Evolutionary conservation across 1,140 invertebrate species (phyloP), one percentile per base, ranked within the genome.

Genomic region (Coenobita brevimanus): DNA sequence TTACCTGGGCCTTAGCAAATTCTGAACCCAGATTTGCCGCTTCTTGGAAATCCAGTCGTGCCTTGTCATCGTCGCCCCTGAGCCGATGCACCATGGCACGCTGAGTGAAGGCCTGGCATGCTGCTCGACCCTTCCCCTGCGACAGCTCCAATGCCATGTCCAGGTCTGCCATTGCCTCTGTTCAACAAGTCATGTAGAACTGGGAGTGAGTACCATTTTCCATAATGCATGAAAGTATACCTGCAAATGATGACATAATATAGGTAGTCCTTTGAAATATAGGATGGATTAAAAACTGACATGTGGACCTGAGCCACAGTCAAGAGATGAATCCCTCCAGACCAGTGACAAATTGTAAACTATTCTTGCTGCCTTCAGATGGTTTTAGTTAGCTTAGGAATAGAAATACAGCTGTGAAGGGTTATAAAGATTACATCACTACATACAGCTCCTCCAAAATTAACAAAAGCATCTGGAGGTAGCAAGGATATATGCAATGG

Each of bases 51-150:
- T 97, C 96, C n/a, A 91, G 89, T 82, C 93, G 94, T 0, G 96
- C 96, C n/a, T 93, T 92, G n/a, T 95, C 94, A 10, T 94, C 93
- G 10, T 93, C 91, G 0, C 94, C 94, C 38, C 94, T 92, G 90
- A 95, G 94, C 46, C 95, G 93, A 80, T 95, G 93, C 43, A 97
- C 93, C 75, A 97, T 92, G 0, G 95, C 97, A 82, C 96, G 93
- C 92, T 98, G 97, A 90, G 96, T 97, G n/a, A 95, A 94, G 0
- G 97, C 96, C 90, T 96, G 95, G 38, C 95, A 94, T 2, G 95
- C 95, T 0, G 94, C 94, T 89, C 94, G 94, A 21, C 95, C 94
- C 90, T 93, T 92, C 1, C 94, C 94, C n/a, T 93, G 92, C 76
- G 95, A 95, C 24, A 97, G 91, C 38, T 95, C 92, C 21, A 98